These are phyloP conservation scores for Telenomus remus DNA, from an alignment of 1,140 invertebrate species.

Conservation along the genomic window DNA sequence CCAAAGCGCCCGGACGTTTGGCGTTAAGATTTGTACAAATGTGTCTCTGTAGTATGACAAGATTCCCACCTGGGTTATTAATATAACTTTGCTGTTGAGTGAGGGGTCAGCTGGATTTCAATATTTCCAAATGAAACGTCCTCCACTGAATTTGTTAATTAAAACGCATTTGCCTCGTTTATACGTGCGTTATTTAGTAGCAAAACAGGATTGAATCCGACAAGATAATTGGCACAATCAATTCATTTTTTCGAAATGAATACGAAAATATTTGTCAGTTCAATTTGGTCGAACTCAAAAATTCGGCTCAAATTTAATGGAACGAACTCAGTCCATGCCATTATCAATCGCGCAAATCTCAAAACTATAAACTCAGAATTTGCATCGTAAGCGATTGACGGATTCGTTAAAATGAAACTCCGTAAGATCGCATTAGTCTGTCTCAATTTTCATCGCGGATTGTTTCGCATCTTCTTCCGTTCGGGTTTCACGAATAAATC, in stretches of 20 bases:
- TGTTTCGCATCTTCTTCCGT: constrained; percentile 29
- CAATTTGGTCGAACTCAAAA: too few species aligned
- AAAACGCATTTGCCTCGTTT: constrained; percentile 11
- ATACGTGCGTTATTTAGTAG: too few species aligned
- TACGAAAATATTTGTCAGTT: too few species aligned
- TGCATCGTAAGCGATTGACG: constrained; percentile 63
- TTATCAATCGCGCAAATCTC: too few species aligned
- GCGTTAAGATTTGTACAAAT: constrained; percentile 32
- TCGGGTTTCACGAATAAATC: neutral
- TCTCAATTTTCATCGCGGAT: constrained; percentile 20
- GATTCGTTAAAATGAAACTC: constrained; percentile 63
- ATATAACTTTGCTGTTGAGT: constrained; percentile 41
- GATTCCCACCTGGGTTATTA: constrained; percentile 37
- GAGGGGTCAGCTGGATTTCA: constrained; percentile 45
- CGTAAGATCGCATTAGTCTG: constrained; percentile 39
- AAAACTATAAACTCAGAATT: constrained; percentile 23
- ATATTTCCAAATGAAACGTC: constrained; percentile 29
- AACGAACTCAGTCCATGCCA: too few species aligned
- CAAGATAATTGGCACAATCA: too few species aligned
- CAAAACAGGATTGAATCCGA: too few species aligned
- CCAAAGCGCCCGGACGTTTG: constrained; percentile 3
- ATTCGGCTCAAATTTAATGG: too few species aligned
- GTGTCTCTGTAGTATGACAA: constrained; percentile 20
- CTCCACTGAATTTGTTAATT: constrained; percentile 30
- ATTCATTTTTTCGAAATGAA: too few species aligned